Base-by-base conservation (phyloP, 2,888 invertebrate genomes). In the Lamellibrachia columna region DNA sequence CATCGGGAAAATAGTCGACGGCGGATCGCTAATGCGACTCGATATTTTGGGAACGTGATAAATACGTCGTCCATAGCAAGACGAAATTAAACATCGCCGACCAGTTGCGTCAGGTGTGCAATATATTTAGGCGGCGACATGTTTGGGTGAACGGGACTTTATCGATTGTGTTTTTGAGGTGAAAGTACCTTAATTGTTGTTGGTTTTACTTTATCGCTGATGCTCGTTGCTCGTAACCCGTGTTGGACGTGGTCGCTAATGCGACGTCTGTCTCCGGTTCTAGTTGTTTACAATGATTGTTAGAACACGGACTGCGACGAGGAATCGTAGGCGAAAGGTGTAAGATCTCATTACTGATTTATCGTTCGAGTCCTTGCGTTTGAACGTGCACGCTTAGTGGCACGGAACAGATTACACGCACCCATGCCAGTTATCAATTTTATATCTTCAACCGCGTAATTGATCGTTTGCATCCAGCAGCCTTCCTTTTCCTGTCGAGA, bases 251-350 rank as follows among this genome's bases (percentile, higher is more conserved):
- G n/a, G 75, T 4, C 22, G 75, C 75, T 75, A 75, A 75, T 75
- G 75, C n/a, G 75, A 75, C 75, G 75, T 75, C 75, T 75, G 75
- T 75, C 75, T 75, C 75, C 75, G 75, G 75, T 75, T 75, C 75
- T 75, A 75, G n/a, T 75, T 75, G 75, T n/a, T 75, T 75, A 75
- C 75, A 75, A 75, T 75, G 75, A 22, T 22, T 75, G 75, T 75
- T n/a, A n/a, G 15, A 75, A 75, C 75, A 75, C 75, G 22, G 75
- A 75, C 75, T 6, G 75, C 75, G 75, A 75, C 75, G 22, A 75
- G 15, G 22, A 75, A 11, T n/a, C 75, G 75, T 15, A 75, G 75
- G 22, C 15, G 75, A 75, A 6, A 75, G 75, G 75, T 75, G 75
- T 75, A 75, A 75, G 22, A 15, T 75, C 22, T 75, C 75, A 75